phyloP scores from a whole-genome alignment of 2,888 invertebrate genomes.

The Sesia apiformis region DNA sequence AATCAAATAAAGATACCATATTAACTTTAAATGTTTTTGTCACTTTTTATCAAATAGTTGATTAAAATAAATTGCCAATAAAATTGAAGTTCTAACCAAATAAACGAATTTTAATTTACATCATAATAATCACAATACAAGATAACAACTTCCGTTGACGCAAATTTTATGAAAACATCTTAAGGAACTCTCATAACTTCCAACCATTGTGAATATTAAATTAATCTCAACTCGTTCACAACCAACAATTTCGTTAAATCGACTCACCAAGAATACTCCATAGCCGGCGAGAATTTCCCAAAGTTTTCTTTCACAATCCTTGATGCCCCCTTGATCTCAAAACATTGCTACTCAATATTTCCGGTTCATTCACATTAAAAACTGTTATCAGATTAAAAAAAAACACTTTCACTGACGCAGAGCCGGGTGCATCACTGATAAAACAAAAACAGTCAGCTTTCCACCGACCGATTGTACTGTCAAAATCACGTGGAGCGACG shows the following conservation, averaged over 20 bases:
- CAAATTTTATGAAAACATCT: not conserved
- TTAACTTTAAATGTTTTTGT: not conserved
- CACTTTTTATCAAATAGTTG: not conserved
- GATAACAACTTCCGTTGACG: not conserved
- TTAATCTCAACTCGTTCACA: slow-evolving; percentile 24
- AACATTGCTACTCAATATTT: slow-evolving; percentile 30
- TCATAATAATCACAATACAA: not conserved
- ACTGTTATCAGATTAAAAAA: slow-evolving; percentile 27
- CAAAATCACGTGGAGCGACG: slow-evolving; percentile 61
- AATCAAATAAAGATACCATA: not conserved
- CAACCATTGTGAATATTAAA: slow-evolving; percentile 16
- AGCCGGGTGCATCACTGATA: slow-evolving; percentile 28
- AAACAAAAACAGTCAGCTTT: slow-evolving; percentile 15
- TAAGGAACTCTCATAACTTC: slow-evolving; percentile 7
- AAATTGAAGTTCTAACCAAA: not conserved
- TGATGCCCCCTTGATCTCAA: slow-evolving; percentile 28
- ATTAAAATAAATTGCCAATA: not conserved
- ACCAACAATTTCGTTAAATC: slow-evolving; percentile 29
- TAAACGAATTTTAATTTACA: not conserved
- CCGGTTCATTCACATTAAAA: slow-evolving; percentile 24
- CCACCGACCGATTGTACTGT: slow-evolving; percentile 38
- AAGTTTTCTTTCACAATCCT: slow-evolving; percentile 33
- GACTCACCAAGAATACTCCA: slow-evolving; percentile 59
- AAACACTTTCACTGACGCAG: slow-evolving; percentile 43
- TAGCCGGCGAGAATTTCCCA: slow-evolving; percentile 33